These are phyloP conservation scores for Oxystoma pomonae DNA, from an alignment of 2,888 invertebrate genomes.

Conservation along the genomic window DNA sequence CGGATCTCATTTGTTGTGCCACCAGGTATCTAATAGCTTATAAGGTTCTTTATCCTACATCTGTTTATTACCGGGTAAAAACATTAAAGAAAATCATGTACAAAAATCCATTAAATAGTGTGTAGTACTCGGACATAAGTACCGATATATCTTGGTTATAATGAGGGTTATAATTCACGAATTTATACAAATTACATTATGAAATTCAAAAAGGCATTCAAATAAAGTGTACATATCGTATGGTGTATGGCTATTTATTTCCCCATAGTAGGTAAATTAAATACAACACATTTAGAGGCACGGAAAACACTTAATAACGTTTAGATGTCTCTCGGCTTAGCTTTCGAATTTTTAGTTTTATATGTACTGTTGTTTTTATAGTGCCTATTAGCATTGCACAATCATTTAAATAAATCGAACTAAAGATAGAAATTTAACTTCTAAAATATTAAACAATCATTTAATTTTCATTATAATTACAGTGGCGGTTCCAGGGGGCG, in stretches of 20 bases:
- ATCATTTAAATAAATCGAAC: no score
- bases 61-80: neutral
- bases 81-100: neutral
- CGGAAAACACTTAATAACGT: neutral
- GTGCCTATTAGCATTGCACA: no score
- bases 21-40: no score
- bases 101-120: neutral
- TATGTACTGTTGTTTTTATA: no score
- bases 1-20: no score
- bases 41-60: neutral
- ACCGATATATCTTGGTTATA: neutral
- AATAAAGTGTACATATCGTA: neutral
- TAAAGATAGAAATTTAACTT: no score
- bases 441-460: no score
- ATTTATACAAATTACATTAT: neutral
- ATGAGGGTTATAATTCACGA: neutral
- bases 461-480: no score
- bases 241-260: neutral
- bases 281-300: neutral
- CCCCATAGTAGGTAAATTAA: neutral
- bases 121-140: neutral
- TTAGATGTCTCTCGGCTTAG: neutral
- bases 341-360: neutral
- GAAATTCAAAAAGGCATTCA: neutral
- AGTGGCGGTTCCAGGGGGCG: no score